Evolutionary conservation across 2,113 vertebrate genomes (phyloP).

Genomic region (Caranx melampygus): DNA sequence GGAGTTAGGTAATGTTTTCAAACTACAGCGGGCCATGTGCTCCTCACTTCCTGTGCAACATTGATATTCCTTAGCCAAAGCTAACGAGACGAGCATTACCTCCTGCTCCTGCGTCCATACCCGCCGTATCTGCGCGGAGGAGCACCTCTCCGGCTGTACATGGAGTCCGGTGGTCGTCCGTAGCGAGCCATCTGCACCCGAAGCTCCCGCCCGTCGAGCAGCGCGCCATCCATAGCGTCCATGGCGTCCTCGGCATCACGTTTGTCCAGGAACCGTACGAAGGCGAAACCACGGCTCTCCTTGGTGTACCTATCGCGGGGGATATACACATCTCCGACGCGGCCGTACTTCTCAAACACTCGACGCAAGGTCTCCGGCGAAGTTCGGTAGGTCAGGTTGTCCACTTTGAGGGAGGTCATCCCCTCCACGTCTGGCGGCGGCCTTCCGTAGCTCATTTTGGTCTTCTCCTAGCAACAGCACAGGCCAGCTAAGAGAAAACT

Average conservation of each 20-base stretch:
- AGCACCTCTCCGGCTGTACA: constrained; percentile 89
- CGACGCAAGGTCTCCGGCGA: constrained; percentile 95
- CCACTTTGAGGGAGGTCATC: constrained; percentile 99
- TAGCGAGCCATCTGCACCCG: constrained; percentile 98
- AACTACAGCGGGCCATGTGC: constrained; percentile 23
- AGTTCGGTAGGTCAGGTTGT: constrained; percentile 97
- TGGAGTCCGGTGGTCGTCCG: constrained; percentile 93
- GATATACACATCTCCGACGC: constrained; percentile 97
- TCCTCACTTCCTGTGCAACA: neutral
- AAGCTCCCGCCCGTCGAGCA: constrained; percentile 94
- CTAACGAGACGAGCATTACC: constrained; percentile 70
- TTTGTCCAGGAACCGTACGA: constrained; percentile 96
- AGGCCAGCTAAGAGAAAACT: neutral
- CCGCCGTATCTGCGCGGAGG: constrained; percentile 88
- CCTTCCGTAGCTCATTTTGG: constrained; percentile 95
- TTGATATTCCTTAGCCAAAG: neutral
- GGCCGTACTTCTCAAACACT: constrained; percentile 97
- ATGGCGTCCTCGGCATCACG: constrained; percentile 97
- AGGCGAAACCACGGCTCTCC: constrained; percentile 96
- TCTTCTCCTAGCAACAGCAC: neutral
- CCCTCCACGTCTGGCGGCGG: constrained; percentile 98
- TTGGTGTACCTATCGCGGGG: constrained; percentile 95
- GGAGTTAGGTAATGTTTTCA: neutral
- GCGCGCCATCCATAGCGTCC: constrained; percentile 97
- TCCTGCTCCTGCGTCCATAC: constrained; percentile 75